phyloP scores from a whole-genome alignment of 2,888 invertebrate species.

The Drosophila austrosaltans region DNA sequence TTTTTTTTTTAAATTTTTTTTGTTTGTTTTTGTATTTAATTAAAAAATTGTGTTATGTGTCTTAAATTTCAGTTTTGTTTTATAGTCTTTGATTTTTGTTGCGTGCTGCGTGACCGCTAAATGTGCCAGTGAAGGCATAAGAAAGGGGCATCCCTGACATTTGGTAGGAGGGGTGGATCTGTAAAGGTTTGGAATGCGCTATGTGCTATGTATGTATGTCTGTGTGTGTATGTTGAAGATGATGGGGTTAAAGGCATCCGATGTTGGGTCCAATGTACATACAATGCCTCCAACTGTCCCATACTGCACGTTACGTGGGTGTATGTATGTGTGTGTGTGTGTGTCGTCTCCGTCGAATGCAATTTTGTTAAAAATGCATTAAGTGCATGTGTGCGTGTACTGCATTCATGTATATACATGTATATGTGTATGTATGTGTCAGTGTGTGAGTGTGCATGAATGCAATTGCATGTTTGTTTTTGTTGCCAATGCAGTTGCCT shows the following conservation, averaged over 20 bases:
- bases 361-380: constrained; percentile 80
- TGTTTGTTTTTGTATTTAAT: neutral
- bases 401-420: constrained; percentile 21
- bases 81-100: constrained; percentile 42
- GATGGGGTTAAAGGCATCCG: constrained; percentile 13
- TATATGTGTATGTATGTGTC: constrained; percentile 16
- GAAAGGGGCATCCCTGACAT: constrained; percentile 12
- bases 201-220: constrained; percentile 31
- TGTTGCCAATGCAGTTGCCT: constrained; percentile 71
- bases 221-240: constrained; percentile 22
- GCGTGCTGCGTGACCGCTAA: constrained; percentile 56
- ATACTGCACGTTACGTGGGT: constrained; percentile 18
- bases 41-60: neutral
- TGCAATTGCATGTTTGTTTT: constrained; percentile 78
- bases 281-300: constrained; percentile 53
- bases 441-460: constrained; percentile 57
- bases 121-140: constrained; percentile 52
- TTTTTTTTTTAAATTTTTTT: too few relatives aligned
- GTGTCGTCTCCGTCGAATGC: constrained; percentile 71
- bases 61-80: constrained; percentile 17
- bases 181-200: constrained; percentile 35
- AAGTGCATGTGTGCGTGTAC: constrained; percentile 57
- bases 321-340: constrained; percentile 42
- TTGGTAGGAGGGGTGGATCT: constrained; percentile 12
- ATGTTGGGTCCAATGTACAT: constrained; percentile 28